Base-by-base conservation (phyloP, 2,888 invertebrate species). In the Pseudoips prasinana region DNA sequence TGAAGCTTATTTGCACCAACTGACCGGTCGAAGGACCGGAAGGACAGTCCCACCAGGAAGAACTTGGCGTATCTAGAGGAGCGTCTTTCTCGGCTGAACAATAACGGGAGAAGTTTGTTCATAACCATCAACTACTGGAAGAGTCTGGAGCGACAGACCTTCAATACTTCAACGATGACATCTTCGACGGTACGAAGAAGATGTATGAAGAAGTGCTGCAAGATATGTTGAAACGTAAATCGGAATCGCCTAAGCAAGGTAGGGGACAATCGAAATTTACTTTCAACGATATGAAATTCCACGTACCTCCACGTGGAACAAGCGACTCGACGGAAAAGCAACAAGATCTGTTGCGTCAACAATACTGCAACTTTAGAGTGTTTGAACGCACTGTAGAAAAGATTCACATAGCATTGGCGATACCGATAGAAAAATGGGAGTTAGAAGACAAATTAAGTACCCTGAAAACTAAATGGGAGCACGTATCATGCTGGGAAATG, bases 321-420 rank as follows among this genome's bases (percentile, higher is more conserved):
- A 33, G 7, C 8, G 29, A 29, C 6, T 7, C 19, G 10, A 11
- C 26, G 3, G 26, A 36, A 18, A 36, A 20, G 9, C 30, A 30
- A 24, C 29, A 25, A 25, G 25, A 34, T 25, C 34, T 35, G 7
- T 22, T 35, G 2, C 29, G 35, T 9, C 8, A 35, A n/a, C 35
- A 29, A 22, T 29, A 35, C 8, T 25, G 29, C 20, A 27, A 27
- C 27, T 27, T 34, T 25, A 34, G 14, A 9, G 22, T 20, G 9
- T 34, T 34, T 7, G 17, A 29, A 29, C 29, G 25, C 8, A 25
- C 29, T 9, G 29, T 29, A 3, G 29, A 35, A 22, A 34, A 29
- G 24, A 25, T 34, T 5, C 8, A 10, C 22, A 2, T 34, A 14
- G 25, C 17, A 3, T 19, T 11, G 19, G 19, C 8, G 4, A 10